Conservation (phyloP, 2,888 invertebrate genomes). For the Caradrina clavipalpis region DNA sequence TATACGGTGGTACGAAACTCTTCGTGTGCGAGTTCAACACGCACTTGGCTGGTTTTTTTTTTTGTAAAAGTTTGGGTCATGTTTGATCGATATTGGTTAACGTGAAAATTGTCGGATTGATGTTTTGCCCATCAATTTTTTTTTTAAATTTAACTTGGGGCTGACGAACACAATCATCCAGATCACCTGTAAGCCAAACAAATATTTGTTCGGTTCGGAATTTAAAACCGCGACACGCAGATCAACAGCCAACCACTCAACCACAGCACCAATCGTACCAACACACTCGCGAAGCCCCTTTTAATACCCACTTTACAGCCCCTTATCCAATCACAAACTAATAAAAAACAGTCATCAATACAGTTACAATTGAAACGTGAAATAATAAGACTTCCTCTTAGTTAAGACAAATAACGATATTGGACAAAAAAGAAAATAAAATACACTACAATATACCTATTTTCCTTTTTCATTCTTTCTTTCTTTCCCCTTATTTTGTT, state of each 20-base stretch:
- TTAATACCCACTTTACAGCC: not conserved
- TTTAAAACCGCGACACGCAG: no score
- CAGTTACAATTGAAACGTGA: constrained; percentile 28
- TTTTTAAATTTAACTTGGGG: no score
- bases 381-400: constrained; percentile 33
- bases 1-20: no score
- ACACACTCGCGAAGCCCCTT: not conserved
- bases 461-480: no score
- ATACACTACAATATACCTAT: constrained; percentile 25
- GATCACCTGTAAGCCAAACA: no score
- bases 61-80: not conserved
- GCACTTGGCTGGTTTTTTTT: not conserved
- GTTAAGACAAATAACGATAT: constrained; percentile 43
- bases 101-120: no score
- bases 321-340: constrained; percentile 7
- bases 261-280: no score
- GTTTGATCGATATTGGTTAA: constrained; percentile 3
- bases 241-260: no score
- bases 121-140: no score
- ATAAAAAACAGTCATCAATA: constrained; percentile 32
- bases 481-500: constrained; percentile 6
- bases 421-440: constrained; percentile 39
- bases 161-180: no score
- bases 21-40: no score
- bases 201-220: no score